Evolutionary conservation across 2,113 vertebrate species (phyloP).

Genomic region (Erpornis zantholeuca): DNA sequence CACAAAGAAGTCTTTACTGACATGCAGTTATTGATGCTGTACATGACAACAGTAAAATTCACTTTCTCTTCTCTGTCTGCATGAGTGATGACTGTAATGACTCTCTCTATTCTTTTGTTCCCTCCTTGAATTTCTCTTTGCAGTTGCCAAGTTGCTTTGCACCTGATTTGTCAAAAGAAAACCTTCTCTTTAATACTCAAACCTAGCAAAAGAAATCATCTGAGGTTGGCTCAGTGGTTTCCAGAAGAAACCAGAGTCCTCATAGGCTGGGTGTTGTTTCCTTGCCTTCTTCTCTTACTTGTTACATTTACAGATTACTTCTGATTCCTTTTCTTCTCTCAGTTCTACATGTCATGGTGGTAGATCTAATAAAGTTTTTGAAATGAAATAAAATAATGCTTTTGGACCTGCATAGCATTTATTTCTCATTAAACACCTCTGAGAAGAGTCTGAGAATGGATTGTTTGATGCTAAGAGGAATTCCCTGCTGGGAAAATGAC

Average conservation of each 20-base stretch:
- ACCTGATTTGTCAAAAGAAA: slow-evolving; percentile 12
- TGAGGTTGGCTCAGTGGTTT: not conserved
- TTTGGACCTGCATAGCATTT: not conserved
- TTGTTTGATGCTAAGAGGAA: not conserved
- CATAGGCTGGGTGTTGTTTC: not conserved
- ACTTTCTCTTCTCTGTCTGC: not conserved
- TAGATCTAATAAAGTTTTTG: not conserved
- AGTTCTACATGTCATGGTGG: not conserved
- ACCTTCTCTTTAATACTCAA: not conserved
- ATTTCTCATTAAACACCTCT: not conserved
- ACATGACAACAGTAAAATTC: not conserved
- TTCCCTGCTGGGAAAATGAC: not conserved
- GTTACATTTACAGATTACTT: not conserved
- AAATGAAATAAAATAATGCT: not conserved
- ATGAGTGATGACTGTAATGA: not conserved
- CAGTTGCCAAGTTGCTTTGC: not conserved
- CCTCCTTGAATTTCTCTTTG: not conserved
- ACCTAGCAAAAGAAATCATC: not conserved
- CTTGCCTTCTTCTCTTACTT: not conserved
- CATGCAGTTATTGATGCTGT: not conserved
- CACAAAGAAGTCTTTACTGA: not conserved
- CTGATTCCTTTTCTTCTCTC: not conserved
- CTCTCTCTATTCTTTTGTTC: not conserved
- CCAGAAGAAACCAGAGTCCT: not conserved
- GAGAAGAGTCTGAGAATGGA: not conserved